Evolutionary conservation across 2,797 vertebrate genomes (phyloP), one percentile per base, ranked within the genome.

Genomic region (Graptemys geographica): DNA sequence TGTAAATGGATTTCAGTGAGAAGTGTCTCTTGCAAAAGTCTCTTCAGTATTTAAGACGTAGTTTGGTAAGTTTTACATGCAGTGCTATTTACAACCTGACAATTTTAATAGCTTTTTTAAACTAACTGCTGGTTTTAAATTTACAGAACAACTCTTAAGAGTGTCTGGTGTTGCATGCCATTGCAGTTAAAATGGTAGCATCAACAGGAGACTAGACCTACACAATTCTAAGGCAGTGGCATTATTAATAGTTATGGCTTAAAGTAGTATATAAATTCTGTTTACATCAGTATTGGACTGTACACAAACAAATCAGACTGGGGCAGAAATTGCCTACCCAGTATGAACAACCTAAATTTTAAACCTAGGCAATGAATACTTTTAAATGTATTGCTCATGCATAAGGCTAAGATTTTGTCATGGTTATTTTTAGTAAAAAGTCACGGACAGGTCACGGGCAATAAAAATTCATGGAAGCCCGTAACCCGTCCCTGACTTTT

Each of bases 11-110:
- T 93, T 79, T 27, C 59, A 90, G 79, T 90, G 81, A 84, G 37
- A 92, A 90, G 25, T 56, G 55, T 84, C 47, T 93, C 76, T 88
- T 90, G 86, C 81, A 93, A 95, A 93, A 91, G 37, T 57, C 59
- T 81, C 19, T 41, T 72, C 5, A 47, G 74, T 0, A 0, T 56
- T 90, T 91, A 53, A 25, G 53, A 49, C 49, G 44, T 4, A 78
- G 12, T 78, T 28, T 78, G 44, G 69, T 79, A 41, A 12, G 59
- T 92, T 92, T 89, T 84, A 79, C 90, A 91, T 94, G 89, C 90
- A 83, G 44, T 84, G 86, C 92, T 96, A 89, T 94, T 96, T 94
- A 84, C 81, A 95, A 90, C 84, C 82, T 0, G 1, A 65, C 15
- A 78, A 83, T 51, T 41, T 83, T 95, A 69, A 79, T 94, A 31